These are phyloP conservation scores for Epizoanthus illoricatus DNA, from an alignment of 92 coral and sea anemone species.

Conservation along the genomic window DNA sequence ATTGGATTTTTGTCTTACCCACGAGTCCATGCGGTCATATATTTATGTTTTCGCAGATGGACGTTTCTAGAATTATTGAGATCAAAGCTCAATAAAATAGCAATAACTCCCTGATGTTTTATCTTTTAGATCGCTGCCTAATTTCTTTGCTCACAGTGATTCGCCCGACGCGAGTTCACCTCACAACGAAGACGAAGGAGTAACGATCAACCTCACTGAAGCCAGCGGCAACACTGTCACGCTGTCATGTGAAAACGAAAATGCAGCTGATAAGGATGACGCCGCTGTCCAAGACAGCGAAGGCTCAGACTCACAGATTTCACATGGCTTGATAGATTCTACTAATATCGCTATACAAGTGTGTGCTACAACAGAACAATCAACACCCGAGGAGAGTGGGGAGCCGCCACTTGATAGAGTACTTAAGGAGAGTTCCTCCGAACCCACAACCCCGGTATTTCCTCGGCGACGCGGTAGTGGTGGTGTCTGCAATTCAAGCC, in stretches of 20 bases:
- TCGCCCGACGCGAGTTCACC: neutral
- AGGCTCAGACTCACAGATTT: slow-evolving; percentile 6
- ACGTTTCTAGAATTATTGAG: no score
- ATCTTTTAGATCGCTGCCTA: slow-evolving; percentile 23
- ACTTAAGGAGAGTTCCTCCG: slow-evolving; percentile 16
- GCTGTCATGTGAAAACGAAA: neutral
- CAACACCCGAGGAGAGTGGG: neutral
- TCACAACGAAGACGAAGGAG: neutral
- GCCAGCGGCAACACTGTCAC: slow-evolving; percentile 2
- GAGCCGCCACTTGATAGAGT: neutral
- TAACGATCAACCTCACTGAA: neutral
- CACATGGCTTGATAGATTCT: neutral
- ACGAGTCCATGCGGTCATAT: no score
- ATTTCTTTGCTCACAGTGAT: neutral
- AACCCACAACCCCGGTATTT: slow-evolving; percentile 16
- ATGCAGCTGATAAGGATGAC: no score
- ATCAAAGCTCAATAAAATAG: no score
- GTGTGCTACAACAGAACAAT: neutral
- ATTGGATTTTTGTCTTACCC: no score
- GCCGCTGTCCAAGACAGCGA: neutral
- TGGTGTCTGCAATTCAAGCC: neutral
- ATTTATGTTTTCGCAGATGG: no score
- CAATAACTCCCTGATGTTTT: no score
- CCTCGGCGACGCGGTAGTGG: slow-evolving; percentile 15
- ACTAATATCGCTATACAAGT: slow-evolving; percentile 26